Base-by-base conservation (phyloP, 2,888 invertebrate species). In the Andricus quercusramuli region DNA sequence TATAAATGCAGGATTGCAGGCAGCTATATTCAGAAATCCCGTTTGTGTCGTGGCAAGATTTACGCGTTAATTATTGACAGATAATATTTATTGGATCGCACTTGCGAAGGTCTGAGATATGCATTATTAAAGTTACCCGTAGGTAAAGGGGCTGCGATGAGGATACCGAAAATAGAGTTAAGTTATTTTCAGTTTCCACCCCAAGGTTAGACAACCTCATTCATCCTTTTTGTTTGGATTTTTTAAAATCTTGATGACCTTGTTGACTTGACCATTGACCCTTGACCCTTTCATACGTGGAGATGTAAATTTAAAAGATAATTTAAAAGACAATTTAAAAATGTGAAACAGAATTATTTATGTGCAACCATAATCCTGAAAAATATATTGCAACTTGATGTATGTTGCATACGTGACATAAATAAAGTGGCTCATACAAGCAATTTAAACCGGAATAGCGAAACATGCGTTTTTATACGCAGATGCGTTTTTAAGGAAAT, bases 121-220 rank as follows among this genome's bases (percentile, higher is more conserved):
- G 70, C 70, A 70, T 70, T 29, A 70, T 70, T 29, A 51, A 70
- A 70, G 29, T 70, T 70, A 56, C 9, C 56, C 56, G 56, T 9
- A 9, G n/a, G 2, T 9, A 56, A 3, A 70, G 70, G 47, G 51
- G 20, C 47, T 64, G 47, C 17, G 17, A 44, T 51, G 47, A 29
- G 20, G 51, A 70, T 51, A 51, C 44, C 70, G 20, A 70, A 51
- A 70, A 70, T 70, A 70, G 70, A 70, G 47, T 29, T 70, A 70
- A 70, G 70, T 51, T 70, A 70, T 70, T 70, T 70, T 47, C 22
- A 70, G 70, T 47, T 70, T 70, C 20, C n/a, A n/a, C 20, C 17
- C 47, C 51, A 70, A 70, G 51, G 51, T 51, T 70, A 47, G 51
- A 47, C 9, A 70, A 25, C 47, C 47, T 47, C 25, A 68, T n/a